Percentiles rank a stretch among this genome's conserved stretches.
phyloP scores from a whole-genome alignment of 2,797 vertebrate genomes.

The Dendrocincla fuliginosa region DNA sequence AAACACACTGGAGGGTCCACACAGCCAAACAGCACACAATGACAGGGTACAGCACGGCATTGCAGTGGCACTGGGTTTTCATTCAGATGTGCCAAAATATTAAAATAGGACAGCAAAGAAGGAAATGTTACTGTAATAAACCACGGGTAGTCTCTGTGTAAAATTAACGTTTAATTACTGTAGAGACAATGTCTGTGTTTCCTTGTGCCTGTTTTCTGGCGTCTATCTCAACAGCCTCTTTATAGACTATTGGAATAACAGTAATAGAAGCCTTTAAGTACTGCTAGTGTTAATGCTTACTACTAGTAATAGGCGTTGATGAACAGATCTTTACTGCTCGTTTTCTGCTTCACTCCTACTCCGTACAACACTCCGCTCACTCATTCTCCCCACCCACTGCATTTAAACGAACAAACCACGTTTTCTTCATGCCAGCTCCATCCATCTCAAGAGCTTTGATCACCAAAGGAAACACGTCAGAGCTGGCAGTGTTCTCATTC shows the following conservation, averaged over 20 bases:
- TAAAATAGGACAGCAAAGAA: background rate
- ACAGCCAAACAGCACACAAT: background rate
- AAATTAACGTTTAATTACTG: background rate
- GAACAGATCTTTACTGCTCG: background rate
- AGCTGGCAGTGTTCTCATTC: constrained; percentile 24
- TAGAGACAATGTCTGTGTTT: background rate
- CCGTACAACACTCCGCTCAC: background rate
- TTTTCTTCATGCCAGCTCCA: constrained; percentile 41
- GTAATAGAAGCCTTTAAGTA: background rate
- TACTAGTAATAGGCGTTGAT: background rate
- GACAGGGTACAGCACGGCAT: background rate
- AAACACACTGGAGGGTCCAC: rapidly evolving
- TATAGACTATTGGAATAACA: background rate
- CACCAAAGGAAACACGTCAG: constrained; percentile 20
- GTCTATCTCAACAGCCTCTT: background rate
- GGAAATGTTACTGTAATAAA: background rate
- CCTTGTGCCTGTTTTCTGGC: background rate
- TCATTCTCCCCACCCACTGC: constrained; percentile 49
- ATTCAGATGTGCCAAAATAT: background rate
- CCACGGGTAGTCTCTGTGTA: background rate
- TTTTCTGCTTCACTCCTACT: background rate
- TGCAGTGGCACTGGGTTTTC: background rate
- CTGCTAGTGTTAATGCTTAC: background rate
- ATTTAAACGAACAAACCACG: constrained; percentile 60
- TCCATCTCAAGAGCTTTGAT: constrained; percentile 53